Percentiles rank a stretch among this genome's conserved stretches.
Evolutionary conservation across 2,888 invertebrate species (phyloP).

Genomic region (Scaptomyza polygonia): DNA sequence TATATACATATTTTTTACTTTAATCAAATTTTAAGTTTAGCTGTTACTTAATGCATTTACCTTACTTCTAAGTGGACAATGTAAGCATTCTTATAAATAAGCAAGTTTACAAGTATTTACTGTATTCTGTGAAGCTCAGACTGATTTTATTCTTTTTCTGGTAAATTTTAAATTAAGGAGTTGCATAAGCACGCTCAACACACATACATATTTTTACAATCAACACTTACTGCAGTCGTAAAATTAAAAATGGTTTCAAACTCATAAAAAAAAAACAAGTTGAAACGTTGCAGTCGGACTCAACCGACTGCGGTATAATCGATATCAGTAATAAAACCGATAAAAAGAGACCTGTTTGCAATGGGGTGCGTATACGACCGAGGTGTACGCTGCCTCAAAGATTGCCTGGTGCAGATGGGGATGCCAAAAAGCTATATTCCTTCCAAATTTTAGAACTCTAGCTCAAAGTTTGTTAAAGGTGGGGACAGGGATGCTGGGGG

Average conservation of each 20-base stretch:
- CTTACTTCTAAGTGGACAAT: slow-evolving; percentile 43
- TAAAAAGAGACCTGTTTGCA: no score
- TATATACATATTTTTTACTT: not conserved
- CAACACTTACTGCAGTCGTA: not conserved
- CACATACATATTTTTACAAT: slow-evolving; percentile 14
- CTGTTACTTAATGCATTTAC: slow-evolving; percentile 50
- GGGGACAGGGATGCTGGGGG: no score
- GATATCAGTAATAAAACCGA: no score
- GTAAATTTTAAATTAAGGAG: slow-evolving; percentile 43
- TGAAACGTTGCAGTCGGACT: no score
- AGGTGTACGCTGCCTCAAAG: no score
- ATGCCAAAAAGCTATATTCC: no score
- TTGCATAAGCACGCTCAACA: slow-evolving; percentile 36
- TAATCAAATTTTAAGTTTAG: slow-evolving; percentile 20
- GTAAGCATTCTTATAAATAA: slow-evolving; percentile 24
- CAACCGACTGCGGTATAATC: no score
- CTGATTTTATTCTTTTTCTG: slow-evolving; percentile 74
- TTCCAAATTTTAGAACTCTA: no score
- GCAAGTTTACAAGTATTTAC: slow-evolving; percentile 10
- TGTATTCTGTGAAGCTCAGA: slow-evolving; percentile 69
- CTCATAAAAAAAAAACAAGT: no score
- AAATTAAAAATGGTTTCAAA: not conserved
- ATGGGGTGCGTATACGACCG: no score
- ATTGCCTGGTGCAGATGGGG: no score
- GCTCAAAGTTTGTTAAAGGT: no score